Evolutionary conservation across 2,888 invertebrate species (phyloP), one percentile per base, ranked within the genome.

Genomic region (Parnassius mnemosyne): DNA sequence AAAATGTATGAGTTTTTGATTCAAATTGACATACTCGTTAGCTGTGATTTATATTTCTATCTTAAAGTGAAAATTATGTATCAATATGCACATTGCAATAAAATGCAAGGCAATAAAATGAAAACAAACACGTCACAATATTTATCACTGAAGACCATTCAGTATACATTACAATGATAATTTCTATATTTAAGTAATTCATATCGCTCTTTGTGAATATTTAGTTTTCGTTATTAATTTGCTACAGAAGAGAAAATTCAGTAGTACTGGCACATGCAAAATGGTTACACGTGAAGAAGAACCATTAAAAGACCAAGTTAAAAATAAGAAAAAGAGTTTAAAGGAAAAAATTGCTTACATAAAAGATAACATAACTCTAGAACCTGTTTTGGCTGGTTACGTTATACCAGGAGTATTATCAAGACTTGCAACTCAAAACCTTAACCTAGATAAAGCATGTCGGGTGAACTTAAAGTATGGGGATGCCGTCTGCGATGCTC

Each of bases 361-460:
- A 44, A 87, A 87, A 67, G 87, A 89, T 11, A 94, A 94, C 69
- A 93, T 94, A 56, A 94, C 94, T 0, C 92, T 94, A 5, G 94
- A 95, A 75, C 94, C 94, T 1, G 92, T 94, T 65, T 75, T 94
- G 55, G 92, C 93, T 2, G 93, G 93, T 61, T 94, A 93, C 71
- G 93, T 94, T 0, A 85, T 94, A 67, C 94, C 94, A 2, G 92
- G 93, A 67, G 91, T 92, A 1, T 73, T 94, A n/a, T 94, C 95
- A 0, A 93, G 94, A 65, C 80, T 97, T 61, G 96, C 96, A 3
- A 95, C 95, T 5, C 96, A 96, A 83, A 97, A 97, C 82, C 83
- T 97, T 20, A 96, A 96, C 82, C 87, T 97, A 70, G 96, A 96
- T 76, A 97, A 97, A 84, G 96, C 96, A 0, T 97, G 97, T 73